Evolutionary conservation across 2,113 vertebrate species (phyloP).

Genomic region (Sciurus niger): DNA sequence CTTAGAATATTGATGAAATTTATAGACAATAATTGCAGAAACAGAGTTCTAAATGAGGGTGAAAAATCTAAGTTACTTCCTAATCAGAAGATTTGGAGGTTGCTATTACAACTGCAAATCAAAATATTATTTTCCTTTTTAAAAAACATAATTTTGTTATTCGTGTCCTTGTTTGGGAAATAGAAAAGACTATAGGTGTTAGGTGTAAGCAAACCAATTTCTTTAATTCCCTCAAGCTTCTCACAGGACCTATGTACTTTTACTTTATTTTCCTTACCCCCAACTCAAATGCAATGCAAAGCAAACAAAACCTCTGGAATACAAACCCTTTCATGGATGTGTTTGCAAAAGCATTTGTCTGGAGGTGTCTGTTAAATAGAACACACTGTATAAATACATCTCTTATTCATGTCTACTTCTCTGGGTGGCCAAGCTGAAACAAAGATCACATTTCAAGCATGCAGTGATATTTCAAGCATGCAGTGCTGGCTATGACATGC

Average conservation of each 20-base stretch:
- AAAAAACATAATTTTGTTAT: background rate
- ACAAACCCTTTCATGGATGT: conserved; percentile 63
- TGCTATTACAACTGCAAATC: conserved; percentile 23
- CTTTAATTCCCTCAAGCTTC: background rate
- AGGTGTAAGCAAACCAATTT: conserved; percentile 2
- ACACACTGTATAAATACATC: conserved; percentile 40
- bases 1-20: conserved; percentile 29
- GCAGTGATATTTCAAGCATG: background rate
- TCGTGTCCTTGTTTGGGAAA: conserved; percentile 3
- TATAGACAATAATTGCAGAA: conserved; percentile 31
- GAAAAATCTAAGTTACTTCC: conserved; percentile 30
- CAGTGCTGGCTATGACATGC: background rate
- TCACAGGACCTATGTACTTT: background rate
- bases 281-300: conserved; percentile 51
- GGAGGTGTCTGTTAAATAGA: conserved; percentile 67
- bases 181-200: background rate
- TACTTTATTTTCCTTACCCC: background rate
- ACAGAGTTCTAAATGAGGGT: background rate
- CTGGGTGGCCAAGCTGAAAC: conserved; percentile 56
- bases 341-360: conserved; percentile 70
- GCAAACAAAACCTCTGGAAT: conserved; percentile 45
- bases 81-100: conserved; percentile 19
- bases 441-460: conserved; percentile 63
- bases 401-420: conserved; percentile 63
- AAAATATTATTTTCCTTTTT: conserved; percentile 21